Evolutionary conservation across 2,888 invertebrate species (phyloP).

Genomic region (Himalopsyche tibetana): DNA sequence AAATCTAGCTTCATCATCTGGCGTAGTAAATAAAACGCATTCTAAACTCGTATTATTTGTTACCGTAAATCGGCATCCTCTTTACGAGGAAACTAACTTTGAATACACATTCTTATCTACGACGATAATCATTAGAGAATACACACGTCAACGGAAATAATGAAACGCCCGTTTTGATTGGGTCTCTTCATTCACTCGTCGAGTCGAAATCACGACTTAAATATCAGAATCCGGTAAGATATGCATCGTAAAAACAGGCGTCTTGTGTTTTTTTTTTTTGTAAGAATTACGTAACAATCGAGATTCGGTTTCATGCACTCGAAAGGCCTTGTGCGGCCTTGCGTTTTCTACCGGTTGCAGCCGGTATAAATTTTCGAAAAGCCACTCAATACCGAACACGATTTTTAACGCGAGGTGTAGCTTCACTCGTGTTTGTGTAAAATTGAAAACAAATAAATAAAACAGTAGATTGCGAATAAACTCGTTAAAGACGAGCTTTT

Average conservation of each 20-base stretch:
- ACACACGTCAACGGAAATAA: slow-evolving; percentile 13
- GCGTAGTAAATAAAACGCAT: too few species aligned
- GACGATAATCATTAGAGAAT: not conserved
- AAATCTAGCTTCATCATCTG: too few species aligned
- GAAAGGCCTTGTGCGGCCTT: slow-evolving; percentile 37
- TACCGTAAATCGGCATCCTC: too few species aligned
- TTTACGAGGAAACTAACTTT: not conserved
- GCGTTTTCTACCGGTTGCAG: not conserved
- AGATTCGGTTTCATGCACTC: slow-evolving; percentile 34
- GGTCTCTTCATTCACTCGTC: not conserved
- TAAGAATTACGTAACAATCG: slow-evolving; percentile 9
- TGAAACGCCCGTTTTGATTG: slow-evolving; percentile 20
- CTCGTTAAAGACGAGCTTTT: too few species aligned
- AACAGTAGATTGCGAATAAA: not conserved
- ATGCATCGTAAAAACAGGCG: slow-evolving; percentile 10
- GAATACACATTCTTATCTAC: not conserved
- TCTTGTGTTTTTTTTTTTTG: not conserved
- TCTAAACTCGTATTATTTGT: too few species aligned
- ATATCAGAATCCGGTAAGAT: slow-evolving; percentile 18
- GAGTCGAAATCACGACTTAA: slow-evolving; percentile 10
- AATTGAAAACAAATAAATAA: not conserved
- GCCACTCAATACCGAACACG: not conserved
- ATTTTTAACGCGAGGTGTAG: not conserved
- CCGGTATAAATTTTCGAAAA: slow-evolving; percentile 11
- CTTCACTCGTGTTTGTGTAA: not conserved